Base-by-base conservation (phyloP, 2,113 vertebrate species). In the Prochilodus magdalenae region DNA sequence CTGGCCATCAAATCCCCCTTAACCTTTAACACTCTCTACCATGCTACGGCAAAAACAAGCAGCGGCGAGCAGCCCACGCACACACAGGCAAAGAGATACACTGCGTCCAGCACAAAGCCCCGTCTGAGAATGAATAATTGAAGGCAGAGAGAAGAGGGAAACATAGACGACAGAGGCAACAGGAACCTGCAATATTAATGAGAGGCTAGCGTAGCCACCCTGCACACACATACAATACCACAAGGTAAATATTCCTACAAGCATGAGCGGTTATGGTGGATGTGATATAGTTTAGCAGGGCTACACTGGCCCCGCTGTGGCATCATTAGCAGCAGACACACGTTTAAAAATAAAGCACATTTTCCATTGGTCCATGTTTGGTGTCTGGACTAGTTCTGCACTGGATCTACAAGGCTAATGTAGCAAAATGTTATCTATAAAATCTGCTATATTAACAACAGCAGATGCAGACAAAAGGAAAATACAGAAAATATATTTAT, bases 91-190 rank as follows among this genome's bases (percentile, higher is more conserved):
- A 94, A 87, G 87, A 90, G 91, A 94, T 90, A 92, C 90, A 73
- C 84, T 85, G 66, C 87, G 77, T 49, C 85, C 79, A 83, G 89
- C 90, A 92, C 92, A 91, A 89, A 92, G 93, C 92, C 84, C 83
- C 86, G 84, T 87, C 86, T 92, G 86, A 87, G 94, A 71, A 92
- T 99, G 67, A 95, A 99, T 98, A 94, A 98, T 99, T 97, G 66
- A 99, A 90, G 75, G 40, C 53, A 3, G 79, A 86, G 85, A 90
- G 92, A 89, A 70, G 88, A 84, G 85, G 87, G 88, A 89, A 94
- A 91, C 93, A 85, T 88, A 89, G 91, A 93, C 82, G 36, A 80
- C 78, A 36, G 89, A 83, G 83, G 90, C 89, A 86, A 87, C 75
- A 86, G 74, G 80, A 84, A 66, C 76, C 14, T 95, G 87, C 94